A percentile compares a stretch with the other conserved stretches of the same genome.
These are phyloP conservation scores for Heliconius hortense DNA, from an alignment of 2,888 invertebrate species.

Conservation along the genomic window DNA sequence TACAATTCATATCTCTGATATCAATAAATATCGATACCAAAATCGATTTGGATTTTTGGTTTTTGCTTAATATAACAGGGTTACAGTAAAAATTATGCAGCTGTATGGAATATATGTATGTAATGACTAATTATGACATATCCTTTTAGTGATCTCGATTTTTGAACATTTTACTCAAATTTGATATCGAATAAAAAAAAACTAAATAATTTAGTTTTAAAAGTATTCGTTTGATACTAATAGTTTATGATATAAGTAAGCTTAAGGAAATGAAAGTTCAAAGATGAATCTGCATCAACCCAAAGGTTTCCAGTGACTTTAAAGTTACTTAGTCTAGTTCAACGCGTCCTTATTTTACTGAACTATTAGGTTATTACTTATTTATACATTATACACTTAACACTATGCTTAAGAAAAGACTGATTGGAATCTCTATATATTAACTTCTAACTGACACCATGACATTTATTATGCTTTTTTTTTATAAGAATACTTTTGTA, in stretches of 20 bases:
- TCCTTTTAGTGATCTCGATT: slow-evolving; percentile 37
- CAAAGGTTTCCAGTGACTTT: slow-evolving; percentile 46
- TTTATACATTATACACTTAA: slow-evolving; percentile 5
- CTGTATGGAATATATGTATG: not conserved
- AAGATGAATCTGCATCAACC: slow-evolving; percentile 51
- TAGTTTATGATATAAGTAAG: slow-evolving; percentile 42
- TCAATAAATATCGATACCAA: not conserved
- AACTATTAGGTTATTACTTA: slow-evolving; percentile 10
- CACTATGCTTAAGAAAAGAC: slow-evolving; percentile 40
- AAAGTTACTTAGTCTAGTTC: slow-evolving; percentile 33
- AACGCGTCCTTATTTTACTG: slow-evolving; percentile 21
- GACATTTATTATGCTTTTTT: slow-evolving; percentile 24
- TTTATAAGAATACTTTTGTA: slow-evolving; percentile 14
- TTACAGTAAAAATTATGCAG: not conserved
- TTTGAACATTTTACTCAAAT: slow-evolving; percentile 29
- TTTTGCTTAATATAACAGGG: not conserved
- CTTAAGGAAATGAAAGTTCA: slow-evolving; percentile 55
- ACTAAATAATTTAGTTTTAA: not conserved
- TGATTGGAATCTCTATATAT: slow-evolving; percentile 45
- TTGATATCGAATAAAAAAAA: not conserved
- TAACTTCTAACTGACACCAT: slow-evolving; percentile 2
- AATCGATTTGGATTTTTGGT: not conserved
- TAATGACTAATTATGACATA: slow-evolving; percentile 25
- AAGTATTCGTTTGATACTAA: slow-evolving; percentile 27
- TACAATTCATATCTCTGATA: not conserved